Conservation (phyloP, 2,888 invertebrate species). For the Hirtodrosophila cameraria region DNA sequence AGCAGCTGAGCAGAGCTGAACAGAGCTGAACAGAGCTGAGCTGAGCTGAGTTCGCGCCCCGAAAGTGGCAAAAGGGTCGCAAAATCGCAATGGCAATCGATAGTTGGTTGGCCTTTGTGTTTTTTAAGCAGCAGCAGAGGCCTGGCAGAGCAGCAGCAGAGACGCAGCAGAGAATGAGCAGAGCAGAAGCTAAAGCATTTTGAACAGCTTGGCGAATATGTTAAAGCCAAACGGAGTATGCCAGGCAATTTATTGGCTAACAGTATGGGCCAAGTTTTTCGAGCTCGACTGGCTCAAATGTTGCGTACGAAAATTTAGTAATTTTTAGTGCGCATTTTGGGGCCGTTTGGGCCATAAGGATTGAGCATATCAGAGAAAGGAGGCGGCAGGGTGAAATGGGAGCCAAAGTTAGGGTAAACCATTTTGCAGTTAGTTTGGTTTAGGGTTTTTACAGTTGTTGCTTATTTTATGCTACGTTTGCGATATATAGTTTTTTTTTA, state of each 20-base stretch:
- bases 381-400: too few relatives aligned
- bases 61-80: conserved; percentile 51
- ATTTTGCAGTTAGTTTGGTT: conserved; percentile 74
- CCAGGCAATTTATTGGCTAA: conserved; percentile 61
- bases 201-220: conserved; percentile 56
- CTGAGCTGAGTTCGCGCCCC: too few relatives aligned
- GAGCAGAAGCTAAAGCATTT: conserved; percentile 36
- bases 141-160: too few relatives aligned
- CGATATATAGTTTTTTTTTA: conserved; percentile 67
- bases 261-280: conserved; percentile 43
- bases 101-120: conserved; percentile 40
- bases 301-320: conserved; percentile 64
- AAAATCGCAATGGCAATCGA: too few relatives aligned
- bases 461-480: conserved; percentile 61
- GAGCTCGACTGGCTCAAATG: conserved; percentile 51
- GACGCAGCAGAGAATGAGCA: too few relatives aligned
- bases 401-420: conserved; percentile 39
- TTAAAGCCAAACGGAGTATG: conserved; percentile 60
- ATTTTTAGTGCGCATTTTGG: conserved; percentile 64
- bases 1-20: too few relatives aligned
- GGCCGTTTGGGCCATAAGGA: conserved; percentile 31
- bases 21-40: too few relatives aligned
- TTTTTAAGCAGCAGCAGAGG: too few relatives aligned
- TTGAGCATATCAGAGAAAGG: not conserved
- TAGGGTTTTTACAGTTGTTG: conserved; percentile 57